These are phyloP conservation scores for Blomia tropicalis DNA, from an alignment of 2,888 invertebrate genomes.

Conservation along the genomic window DNA sequence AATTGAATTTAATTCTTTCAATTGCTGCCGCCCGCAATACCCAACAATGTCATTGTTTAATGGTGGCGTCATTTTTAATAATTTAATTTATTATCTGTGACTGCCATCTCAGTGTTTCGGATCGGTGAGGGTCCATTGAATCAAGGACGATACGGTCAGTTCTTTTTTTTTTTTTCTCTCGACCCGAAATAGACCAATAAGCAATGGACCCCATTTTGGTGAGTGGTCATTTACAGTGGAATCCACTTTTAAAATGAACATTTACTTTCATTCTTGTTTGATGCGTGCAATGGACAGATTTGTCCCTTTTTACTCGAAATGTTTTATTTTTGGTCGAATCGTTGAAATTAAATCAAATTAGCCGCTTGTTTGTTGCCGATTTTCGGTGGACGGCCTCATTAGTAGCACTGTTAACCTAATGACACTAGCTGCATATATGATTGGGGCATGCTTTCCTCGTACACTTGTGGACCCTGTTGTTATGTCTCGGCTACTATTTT, in stretches of 20 bases:
- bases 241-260: not conserved
- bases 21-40: no score
- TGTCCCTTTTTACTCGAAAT: no score
- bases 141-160: not conserved
- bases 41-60: conserved; percentile 6
- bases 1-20: conserved; percentile 8
- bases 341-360: conserved; percentile 16
- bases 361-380: conserved; percentile 13
- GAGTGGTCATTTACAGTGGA: conserved; percentile 10
- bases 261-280: no score
- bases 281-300: no score
- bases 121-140: not conserved
- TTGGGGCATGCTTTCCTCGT: no score
- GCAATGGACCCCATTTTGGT: conserved; percentile 1
- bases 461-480: not conserved
- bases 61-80: not conserved
- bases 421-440: not conserved
- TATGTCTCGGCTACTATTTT: not conserved
- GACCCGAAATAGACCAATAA: no score
- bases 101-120: conserved; percentile 3
- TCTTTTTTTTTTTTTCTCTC: not conserved
- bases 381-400: not conserved
- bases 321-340: no score
- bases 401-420: not conserved
- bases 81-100: conserved; percentile 10